Base-by-base conservation (phyloP, 2,888 invertebrate genomes). In the Isotomurus palustris region DNA sequence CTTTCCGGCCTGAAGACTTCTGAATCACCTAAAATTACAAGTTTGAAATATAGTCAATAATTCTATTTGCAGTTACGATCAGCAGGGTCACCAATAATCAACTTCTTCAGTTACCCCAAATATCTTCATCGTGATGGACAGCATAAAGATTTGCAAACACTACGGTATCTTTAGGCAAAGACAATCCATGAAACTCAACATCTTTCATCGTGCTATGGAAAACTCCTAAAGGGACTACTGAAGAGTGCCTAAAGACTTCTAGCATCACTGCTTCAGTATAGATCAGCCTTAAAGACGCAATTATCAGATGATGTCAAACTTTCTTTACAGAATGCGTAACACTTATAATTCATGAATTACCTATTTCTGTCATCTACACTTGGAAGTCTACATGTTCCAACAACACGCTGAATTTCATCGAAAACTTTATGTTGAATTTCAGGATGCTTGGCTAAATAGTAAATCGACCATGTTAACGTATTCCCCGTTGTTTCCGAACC, bases 1-100 rank as follows among this genome's bases (percentile, higher is more conserved):
- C 68, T 22, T 43, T 65, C 65, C 1, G 68, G 66, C 2, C 60
- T 56, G 19, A 69, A 69, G 2, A 29, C 28, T 19, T 64, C 57
- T 0, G 64, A 63, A 25, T 65, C 60, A 19, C 28, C 56, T 49
- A 19, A 10, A 40, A 10, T 6, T 32, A 10, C 8, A 32, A 10
- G 8, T 10, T 32, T 32, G 14, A 32, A 10, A 10, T 32, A 12
- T 32, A 10, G 32, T 32, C 12, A 32, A 10, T n/a, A n/a, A n/a
- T n/a, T n/a, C n/a, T n/a, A n/a, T n/a, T n/a, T n/a, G n/a, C n/a
- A n/a, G n/a, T n/a, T n/a, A n/a, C n/a, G n/a, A n/a, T n/a, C n/a
- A n/a, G n/a, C n/a, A n/a, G n/a, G n/a, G n/a, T n/a, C n/a, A n/a
- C n/a, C n/a, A n/a, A n/a, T n/a, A n/a, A n/a, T n/a, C n/a, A n/a